phyloP scores from a whole-genome alignment of 92 coral and sea anemone genomes.

The Paragorgia papillata region DNA sequence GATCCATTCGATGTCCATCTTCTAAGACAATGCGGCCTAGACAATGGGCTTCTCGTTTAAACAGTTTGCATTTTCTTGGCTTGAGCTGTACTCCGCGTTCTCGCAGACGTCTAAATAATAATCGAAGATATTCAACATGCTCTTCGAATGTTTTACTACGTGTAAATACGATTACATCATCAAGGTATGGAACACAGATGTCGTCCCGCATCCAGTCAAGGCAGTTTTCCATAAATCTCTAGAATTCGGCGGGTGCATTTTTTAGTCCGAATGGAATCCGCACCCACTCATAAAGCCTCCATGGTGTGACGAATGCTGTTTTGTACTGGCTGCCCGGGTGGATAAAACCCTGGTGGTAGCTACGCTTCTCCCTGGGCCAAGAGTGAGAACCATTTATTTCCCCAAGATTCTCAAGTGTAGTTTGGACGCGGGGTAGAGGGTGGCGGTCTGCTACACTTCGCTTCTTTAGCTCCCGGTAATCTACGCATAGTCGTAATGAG shows the following conservation, averaged over 20 bases:
- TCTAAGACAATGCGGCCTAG: background rate
- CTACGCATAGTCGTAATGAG: slow-evolving; percentile 15
- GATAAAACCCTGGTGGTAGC: slow-evolving; percentile 54
- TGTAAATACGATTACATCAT: background rate
- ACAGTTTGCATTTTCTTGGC: background rate
- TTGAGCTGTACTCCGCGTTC: background rate
- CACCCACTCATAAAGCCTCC: no score
- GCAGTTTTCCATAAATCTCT: background rate
- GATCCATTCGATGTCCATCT: background rate
- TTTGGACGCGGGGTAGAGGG: slow-evolving; percentile 37
- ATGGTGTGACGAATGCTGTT: slow-evolving; percentile 50
- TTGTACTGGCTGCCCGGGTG: slow-evolving; percentile 7
- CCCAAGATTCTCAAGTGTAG: slow-evolving; percentile 31
- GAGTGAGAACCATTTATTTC: slow-evolving; percentile 46
- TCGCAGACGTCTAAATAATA: no score
- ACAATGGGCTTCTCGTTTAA: background rate
- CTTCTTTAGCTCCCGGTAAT: slow-evolving; percentile 20
- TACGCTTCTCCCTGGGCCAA: slow-evolving; percentile 53
- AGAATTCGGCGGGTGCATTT: slow-evolving; percentile 41
- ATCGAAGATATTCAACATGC: background rate
- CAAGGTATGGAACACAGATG: no score
- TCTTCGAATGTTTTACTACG: background rate
- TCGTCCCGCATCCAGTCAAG: background rate
- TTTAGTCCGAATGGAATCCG: no score
- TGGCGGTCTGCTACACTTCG: slow-evolving; percentile 7